phyloP scores from a whole-genome alignment of 2,888 invertebrate genomes.

The Drosophila mercatorum region DNA sequence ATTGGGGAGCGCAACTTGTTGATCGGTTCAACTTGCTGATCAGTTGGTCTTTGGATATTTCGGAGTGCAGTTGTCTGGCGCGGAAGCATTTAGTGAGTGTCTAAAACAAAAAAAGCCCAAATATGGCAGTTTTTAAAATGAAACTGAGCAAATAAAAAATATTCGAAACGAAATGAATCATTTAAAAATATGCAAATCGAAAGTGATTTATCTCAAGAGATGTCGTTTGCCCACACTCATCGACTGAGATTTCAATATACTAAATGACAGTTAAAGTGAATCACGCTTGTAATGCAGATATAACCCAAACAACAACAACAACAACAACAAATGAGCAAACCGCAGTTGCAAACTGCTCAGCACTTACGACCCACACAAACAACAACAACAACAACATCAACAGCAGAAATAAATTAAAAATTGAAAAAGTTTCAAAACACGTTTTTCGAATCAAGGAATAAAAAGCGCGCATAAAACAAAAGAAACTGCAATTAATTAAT shows the following conservation, averaged over 20 bases:
- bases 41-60: slow-evolving; percentile 60
- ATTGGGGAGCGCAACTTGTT: slow-evolving; percentile 5
- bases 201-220: slow-evolving; percentile 43
- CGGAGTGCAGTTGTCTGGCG: slow-evolving; percentile 64
- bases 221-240: slow-evolving; percentile 44
- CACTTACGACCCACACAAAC: slow-evolving; percentile 60
- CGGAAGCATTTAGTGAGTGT: slow-evolving; percentile 53
- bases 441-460: slow-evolving; percentile 61
- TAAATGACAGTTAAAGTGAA: slow-evolving; percentile 55
- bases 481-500: slow-evolving; percentile 55
- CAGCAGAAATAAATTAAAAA: slow-evolving; percentile 24
- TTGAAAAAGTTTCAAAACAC: slow-evolving; percentile 51
- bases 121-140: slow-evolving; percentile 9
- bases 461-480: slow-evolving; percentile 44
- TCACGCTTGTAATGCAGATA: slow-evolving; percentile 70
- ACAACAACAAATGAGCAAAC: slow-evolving; percentile 43
- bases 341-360: slow-evolving; percentile 62
- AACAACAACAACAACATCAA: slow-evolving; percentile 31
- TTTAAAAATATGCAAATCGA: slow-evolving; percentile 53
- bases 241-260: slow-evolving; percentile 44
- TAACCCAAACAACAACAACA: slow-evolving; percentile 8
- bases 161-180: slow-evolving; percentile 41
- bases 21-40: slow-evolving; percentile 21
- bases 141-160: slow-evolving; percentile 14
- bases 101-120: background rate